These are phyloP conservation scores for Operophtera brumata DNA, from an alignment of 2,888 invertebrate genomes.

Conservation along the genomic window DNA sequence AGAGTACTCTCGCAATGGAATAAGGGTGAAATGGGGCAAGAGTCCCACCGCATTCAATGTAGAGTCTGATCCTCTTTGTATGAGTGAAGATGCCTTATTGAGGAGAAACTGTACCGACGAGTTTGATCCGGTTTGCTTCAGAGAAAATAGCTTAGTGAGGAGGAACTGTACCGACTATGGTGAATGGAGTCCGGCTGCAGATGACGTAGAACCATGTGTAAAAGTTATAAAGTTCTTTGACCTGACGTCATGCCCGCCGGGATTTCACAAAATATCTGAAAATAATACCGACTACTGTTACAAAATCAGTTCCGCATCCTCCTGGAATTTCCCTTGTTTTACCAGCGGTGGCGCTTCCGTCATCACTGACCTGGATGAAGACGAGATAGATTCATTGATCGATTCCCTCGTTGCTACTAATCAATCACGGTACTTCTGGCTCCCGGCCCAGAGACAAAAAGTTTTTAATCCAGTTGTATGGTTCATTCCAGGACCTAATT, in stretches of 20 bases:
- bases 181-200: constrained; percentile 53
- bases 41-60: constrained; percentile 48
- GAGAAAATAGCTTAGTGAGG: constrained; percentile 47
- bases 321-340: constrained; percentile 66
- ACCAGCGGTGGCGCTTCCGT: constrained; percentile 64
- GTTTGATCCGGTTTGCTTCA: constrained; percentile 42
- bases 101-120: constrained; percentile 56
- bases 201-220: constrained; percentile 51
- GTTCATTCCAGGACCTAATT: constrained; percentile 73
- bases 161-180: constrained; percentile 53
- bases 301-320: constrained; percentile 46
- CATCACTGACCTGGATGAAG: constrained; percentile 56
- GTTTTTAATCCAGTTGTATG: constrained; percentile 68
- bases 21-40: constrained; percentile 58
- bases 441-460: constrained; percentile 70
- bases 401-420: constrained; percentile 48
- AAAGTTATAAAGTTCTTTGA: constrained; percentile 51
- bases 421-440: constrained; percentile 64
- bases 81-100: constrained; percentile 47
- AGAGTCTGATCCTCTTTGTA: constrained; percentile 60
- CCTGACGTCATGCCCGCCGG: constrained; percentile 57
- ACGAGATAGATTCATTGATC: constrained; percentile 53
- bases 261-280: constrained; percentile 54
- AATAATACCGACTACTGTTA: constrained; percentile 60
- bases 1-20: constrained; percentile 53